These are phyloP conservation scores for Magallana nippona DNA, from an alignment of 2,888 invertebrate genomes.

Conservation along the genomic window DNA sequence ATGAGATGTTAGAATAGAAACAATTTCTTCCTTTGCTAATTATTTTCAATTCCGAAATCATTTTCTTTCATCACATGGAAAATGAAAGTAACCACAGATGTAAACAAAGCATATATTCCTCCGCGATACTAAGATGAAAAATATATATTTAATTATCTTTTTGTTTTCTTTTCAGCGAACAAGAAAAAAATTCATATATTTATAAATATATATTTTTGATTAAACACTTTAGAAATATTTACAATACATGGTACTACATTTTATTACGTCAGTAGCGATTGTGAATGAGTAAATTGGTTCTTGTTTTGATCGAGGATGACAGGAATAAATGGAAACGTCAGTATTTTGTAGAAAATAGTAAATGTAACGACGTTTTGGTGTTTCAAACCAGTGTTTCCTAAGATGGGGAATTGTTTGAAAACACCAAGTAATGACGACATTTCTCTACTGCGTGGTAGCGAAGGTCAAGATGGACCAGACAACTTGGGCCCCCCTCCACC, in stretches of 20 bases:
- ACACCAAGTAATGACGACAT: constrained; percentile 80
- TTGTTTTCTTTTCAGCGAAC: too few species aligned
- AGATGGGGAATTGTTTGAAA: constrained; percentile 81
- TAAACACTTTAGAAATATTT: too few species aligned
- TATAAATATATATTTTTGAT: too few species aligned
- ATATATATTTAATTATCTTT: too few species aligned
- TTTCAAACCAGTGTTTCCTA: constrained; percentile 18
- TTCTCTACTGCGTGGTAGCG: constrained; percentile 79
- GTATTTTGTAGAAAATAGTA: constrained; percentile 9
- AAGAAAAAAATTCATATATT: too few species aligned
- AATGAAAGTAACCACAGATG: constrained; percentile 40
- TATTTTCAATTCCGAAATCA: too few species aligned
- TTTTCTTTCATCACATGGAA: background rate
- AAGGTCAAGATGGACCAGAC: constrained; percentile 67
- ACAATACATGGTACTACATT: background rate
- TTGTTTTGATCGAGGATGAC: constrained; percentile 23
- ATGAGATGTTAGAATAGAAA: too few species aligned
- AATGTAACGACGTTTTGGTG: constrained; percentile 7
- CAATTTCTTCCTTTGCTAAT: too few species aligned
- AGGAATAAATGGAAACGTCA: constrained; percentile 2
- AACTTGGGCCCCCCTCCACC: constrained; percentile 78
- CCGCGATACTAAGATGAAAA: background rate
- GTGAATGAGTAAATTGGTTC: background rate
- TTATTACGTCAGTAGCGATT: constrained; percentile 16
- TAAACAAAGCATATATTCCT: constrained; percentile 16